Conservation (phyloP, 2,888 invertebrate genomes). For the Carcina quercana region DNA sequence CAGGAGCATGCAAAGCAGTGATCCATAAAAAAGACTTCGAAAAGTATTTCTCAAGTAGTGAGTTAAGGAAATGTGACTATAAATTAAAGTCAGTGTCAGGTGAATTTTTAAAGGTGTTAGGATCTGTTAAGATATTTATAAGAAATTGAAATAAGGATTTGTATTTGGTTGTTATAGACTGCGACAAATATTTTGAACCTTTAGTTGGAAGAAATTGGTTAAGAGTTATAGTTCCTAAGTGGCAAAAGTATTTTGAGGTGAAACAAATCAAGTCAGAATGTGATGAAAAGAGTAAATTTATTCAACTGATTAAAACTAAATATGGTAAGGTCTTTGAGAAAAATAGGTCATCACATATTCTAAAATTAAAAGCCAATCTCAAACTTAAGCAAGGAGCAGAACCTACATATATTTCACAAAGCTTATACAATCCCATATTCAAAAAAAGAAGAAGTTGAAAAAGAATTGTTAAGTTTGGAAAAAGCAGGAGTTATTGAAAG, state of each 20-base stretch:
- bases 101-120: conserved; percentile 1
- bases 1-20: conserved; percentile 7
- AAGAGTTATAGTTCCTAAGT: conserved; percentile 5
- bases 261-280: not conserved
- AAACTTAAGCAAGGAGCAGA: conserved; percentile 7
- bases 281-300: not conserved
- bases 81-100: conserved; percentile 7
- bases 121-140: not conserved
- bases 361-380: conserved; percentile 2
- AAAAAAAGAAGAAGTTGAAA: conserved; percentile 9
- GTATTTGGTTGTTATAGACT: conserved; percentile 4
- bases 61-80: conserved; percentile 1
- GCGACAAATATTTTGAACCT: conserved; percentile 10
- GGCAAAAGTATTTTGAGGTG: conserved; percentile 6
- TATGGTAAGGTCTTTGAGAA: conserved; percentile 4
- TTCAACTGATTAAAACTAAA: not conserved
- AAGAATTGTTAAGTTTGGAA: conserved; percentile 7
- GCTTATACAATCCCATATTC: conserved; percentile 11
- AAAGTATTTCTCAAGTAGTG: not conserved
- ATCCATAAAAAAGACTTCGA: conserved; percentile 5
- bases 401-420: conserved; percentile 12
- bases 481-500: conserved; percentile 6
- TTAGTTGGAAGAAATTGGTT: conserved; percentile 11
- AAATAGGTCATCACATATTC: conserved; percentile 5
- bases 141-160: not conserved